These are phyloP conservation scores for Serrognathus titanus DNA, from an alignment of 2,888 invertebrate genomes.

Conservation along the genomic window DNA sequence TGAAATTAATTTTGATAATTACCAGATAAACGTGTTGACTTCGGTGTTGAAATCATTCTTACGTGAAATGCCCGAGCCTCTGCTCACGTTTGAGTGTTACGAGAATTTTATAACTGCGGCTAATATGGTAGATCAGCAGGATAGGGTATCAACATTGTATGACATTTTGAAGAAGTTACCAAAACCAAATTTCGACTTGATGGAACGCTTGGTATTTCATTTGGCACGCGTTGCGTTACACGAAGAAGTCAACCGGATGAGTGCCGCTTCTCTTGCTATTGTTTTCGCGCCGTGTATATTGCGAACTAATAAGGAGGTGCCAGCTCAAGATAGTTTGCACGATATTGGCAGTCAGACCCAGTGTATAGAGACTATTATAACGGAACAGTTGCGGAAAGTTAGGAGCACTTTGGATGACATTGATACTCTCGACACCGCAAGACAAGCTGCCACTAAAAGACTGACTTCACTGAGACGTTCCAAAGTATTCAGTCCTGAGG, in stretches of 20 bases:
- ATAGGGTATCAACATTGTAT: slow-evolving; percentile 80
- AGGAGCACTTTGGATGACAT: slow-evolving; percentile 84
- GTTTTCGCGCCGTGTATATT: slow-evolving; percentile 94
- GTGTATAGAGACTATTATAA: slow-evolving; percentile 87
- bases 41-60: slow-evolving; percentile 87
- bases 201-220: slow-evolving; percentile 91
- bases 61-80: slow-evolving; percentile 89
- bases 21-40: slow-evolving; percentile 86
- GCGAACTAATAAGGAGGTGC: slow-evolving; percentile 79
- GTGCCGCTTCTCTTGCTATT: slow-evolving; percentile 84
- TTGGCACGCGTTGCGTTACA: slow-evolving; percentile 83
- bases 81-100: slow-evolving; percentile 89
- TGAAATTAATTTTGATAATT: slow-evolving; percentile 69
- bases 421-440: slow-evolving; percentile 82
- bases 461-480: slow-evolving; percentile 73
- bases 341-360: slow-evolving; percentile 87
- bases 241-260: slow-evolving; percentile 89
- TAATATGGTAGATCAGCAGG: slow-evolving; percentile 76
- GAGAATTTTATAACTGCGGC: slow-evolving; percentile 91
- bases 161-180: slow-evolving; percentile 86
- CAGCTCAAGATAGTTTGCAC: slow-evolving; percentile 87
- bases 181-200: slow-evolving; percentile 82
- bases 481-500: slow-evolving; percentile 64
- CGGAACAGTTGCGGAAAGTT: slow-evolving; percentile 82
- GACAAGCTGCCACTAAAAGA: slow-evolving; percentile 78